Evolutionary conservation across 2,888 invertebrate species (phyloP), one percentile per base, ranked within the genome.

Genomic region (Drosophila atripex): DNA sequence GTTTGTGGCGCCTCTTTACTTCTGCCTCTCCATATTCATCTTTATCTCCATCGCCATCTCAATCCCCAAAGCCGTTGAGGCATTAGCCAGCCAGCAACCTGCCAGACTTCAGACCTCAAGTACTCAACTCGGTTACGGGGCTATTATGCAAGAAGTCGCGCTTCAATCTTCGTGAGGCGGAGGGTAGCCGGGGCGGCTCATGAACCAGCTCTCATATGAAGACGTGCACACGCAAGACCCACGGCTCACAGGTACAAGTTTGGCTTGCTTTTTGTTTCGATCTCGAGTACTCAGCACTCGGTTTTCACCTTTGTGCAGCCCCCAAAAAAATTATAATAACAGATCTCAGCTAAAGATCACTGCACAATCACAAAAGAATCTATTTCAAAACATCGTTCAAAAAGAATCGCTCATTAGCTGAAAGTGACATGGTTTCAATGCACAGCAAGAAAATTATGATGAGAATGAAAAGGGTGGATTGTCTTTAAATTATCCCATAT

Each of bases 101-200:
- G 86, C 77, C 79, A 80, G 70, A 58, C 61, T 68, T 39, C 49
- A 69, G 69, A 69, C 70, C 71, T 80, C 70, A 86, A 79, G 74
- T 71, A 66, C 85, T 85, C 77, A 80, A 80, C 77, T 77, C 57
- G 52, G 61, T 61, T 63, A 71, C 72, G 72, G 72, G 58, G 57
- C 54, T 65, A 79, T 82, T 83, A 83, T 83, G 82, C 82, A 83
- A 83, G 82, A 86, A 86, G 78, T 80, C 78, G 86, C 76, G 76
- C 64, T 68, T 70, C 72, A 79, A 72, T 83, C 78, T 47, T 28
- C 45, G 21, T 16, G 54, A 21, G 45, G 54, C 75, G 63, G 65
- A 11, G 43, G 21, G 21, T 11, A 2, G 43, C 21, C 11, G 45
- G 54, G 54, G n/a, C 45, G 30, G 58, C 66, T 56, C 71, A 64